These are phyloP conservation scores for Uloborus plumipes DNA, from an alignment of 2,888 invertebrate genomes.

Conservation along the genomic window DNA sequence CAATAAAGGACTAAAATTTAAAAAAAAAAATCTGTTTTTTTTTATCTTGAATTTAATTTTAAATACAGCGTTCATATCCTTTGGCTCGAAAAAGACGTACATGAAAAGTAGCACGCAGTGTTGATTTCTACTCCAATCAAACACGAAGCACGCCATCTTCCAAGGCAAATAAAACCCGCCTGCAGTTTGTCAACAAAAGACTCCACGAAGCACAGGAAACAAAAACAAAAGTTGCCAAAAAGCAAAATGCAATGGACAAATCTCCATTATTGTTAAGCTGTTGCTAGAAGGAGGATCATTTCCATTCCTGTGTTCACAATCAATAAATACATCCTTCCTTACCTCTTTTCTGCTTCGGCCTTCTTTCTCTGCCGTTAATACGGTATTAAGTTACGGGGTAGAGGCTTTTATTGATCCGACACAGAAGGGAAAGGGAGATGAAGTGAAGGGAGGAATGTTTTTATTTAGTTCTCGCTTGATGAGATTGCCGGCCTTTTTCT, in stretches of 20 bases:
- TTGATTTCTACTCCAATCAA: too few species aligned
- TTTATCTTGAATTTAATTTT: too few species aligned
- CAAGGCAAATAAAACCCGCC: too few species aligned
- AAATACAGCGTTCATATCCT: too few species aligned
- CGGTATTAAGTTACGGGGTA: constrained; percentile 41
- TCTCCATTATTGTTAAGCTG: constrained; percentile 41
- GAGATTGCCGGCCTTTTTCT: too few species aligned
- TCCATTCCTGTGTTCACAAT: constrained; percentile 32
- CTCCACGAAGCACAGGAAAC: background rate
- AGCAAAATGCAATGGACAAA: constrained; percentile 10
- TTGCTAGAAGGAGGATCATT: constrained; percentile 24
- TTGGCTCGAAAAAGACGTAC: too few species aligned
- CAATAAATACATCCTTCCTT: constrained; percentile 40
- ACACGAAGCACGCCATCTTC: too few species aligned
- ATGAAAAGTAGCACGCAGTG: too few species aligned
- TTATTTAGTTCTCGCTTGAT: background rate
- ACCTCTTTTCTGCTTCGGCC: constrained; percentile 4
- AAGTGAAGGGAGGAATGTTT: constrained; percentile 13
- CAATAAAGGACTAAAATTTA: too few species aligned
- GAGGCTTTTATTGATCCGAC: constrained; percentile 36
- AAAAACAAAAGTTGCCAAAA: constrained; percentile 8
- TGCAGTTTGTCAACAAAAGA: too few species aligned
- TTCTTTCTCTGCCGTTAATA: constrained; percentile 31
- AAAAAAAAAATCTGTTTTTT: too few species aligned
- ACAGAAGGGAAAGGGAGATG: constrained; percentile 12